Conservation (phyloP, 92 coral and sea anemone genomes). For the Porites lobata region DNA sequence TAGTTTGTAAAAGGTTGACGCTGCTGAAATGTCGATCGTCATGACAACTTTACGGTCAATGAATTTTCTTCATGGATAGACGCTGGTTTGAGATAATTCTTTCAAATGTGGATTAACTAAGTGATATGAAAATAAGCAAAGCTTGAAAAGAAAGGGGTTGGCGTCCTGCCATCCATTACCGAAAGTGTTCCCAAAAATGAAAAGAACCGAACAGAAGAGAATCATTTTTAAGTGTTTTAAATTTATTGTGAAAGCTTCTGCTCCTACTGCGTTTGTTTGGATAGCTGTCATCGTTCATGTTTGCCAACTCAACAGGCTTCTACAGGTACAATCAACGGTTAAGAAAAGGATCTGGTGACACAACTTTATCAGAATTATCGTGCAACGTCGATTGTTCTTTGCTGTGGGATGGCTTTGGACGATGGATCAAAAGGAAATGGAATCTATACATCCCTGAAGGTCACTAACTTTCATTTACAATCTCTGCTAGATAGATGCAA, state of each 20-base stretch:
- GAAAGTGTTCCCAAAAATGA: no score
- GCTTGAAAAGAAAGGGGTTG: no score
- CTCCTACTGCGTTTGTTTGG: not conserved
- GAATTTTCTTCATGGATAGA: no score
- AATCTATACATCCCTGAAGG: constrained; percentile 57
- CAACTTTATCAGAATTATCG: not conserved
- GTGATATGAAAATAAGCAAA: no score
- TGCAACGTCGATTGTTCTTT: constrained; percentile 57
- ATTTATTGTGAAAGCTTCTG: not conserved
- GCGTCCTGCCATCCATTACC: no score
- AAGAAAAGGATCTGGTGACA: not conserved
- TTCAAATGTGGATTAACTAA: no score
- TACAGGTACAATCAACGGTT: not conserved
- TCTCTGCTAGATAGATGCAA: no score
- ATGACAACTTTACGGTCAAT: no score
- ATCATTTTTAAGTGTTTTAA: not conserved
- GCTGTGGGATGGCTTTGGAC: constrained; percentile 83
- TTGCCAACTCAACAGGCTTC: not conserved
- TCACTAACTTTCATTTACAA: not conserved
- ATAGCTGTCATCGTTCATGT: not conserved
- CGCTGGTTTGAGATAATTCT: no score
- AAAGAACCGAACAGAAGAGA: no score
- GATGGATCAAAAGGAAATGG: constrained; percentile 78
- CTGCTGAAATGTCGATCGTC: no score
- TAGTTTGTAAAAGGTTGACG: no score